Evolutionary conservation across 2,888 invertebrate species (phyloP).

Genomic region (Cyclophora albipunctata): DNA sequence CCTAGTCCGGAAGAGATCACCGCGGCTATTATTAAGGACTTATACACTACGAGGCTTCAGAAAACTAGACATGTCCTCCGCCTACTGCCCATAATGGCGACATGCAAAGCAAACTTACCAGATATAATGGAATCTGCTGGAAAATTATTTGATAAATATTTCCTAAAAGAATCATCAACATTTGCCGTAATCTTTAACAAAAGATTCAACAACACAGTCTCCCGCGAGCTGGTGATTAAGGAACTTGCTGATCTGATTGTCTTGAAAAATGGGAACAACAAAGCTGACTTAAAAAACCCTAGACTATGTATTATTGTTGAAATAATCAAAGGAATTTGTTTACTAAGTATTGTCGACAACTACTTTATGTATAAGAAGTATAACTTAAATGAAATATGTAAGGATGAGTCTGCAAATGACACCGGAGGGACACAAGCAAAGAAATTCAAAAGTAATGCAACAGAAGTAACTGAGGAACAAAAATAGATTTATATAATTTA

Average conservation of each 20-base stretch:
- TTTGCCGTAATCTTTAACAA: constrained; percentile 87
- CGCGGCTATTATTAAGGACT: constrained; percentile 81
- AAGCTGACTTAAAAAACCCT: constrained; percentile 86
- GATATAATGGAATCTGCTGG: constrained; percentile 82
- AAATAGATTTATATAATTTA: constrained; percentile 33
- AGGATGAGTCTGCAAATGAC: constrained; percentile 54
- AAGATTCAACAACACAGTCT: constrained; percentile 83
- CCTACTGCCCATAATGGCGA: constrained; percentile 86
- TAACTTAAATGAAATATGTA: constrained; percentile 82
- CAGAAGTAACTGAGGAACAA: constrained; percentile 35
- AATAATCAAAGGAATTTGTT: constrained; percentile 85
- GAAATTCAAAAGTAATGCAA: constrained; percentile 51
- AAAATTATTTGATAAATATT: constrained; percentile 82
- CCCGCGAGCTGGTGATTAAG: constrained; percentile 82
- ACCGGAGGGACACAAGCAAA: constrained; percentile 58
- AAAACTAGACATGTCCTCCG: constrained; percentile 86
- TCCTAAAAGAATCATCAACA: constrained; percentile 81
- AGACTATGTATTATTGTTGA: constrained; percentile 88
- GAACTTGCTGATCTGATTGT: constrained; percentile 82
- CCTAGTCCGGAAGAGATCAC: constrained; percentile 84
- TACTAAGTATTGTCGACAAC: constrained; percentile 86
- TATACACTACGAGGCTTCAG: constrained; percentile 79
- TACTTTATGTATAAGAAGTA: constrained; percentile 88
- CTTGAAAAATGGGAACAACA: constrained; percentile 81
- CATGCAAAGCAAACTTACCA: constrained; percentile 86